phyloP scores from a whole-genome alignment of 37 sponge, comb jelly and placozoan genomes.

The Halichondria panicea region DNA sequence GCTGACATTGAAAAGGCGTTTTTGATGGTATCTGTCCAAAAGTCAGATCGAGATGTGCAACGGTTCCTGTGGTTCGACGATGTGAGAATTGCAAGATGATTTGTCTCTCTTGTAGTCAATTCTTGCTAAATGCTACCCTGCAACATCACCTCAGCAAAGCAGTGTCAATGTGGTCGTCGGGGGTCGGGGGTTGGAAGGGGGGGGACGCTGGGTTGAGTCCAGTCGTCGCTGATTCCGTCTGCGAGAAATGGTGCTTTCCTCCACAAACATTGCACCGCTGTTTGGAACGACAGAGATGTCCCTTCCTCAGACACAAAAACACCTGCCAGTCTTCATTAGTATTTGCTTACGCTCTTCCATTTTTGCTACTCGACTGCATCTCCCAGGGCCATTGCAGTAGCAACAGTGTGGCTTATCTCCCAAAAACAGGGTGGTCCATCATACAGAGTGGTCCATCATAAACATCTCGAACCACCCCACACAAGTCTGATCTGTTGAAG shows the following conservation, averaged over 20 bases:
- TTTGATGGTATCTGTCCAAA: no score
- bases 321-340: neutral
- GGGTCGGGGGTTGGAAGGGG: neutral
- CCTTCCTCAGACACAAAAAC: constrained; percentile 23
- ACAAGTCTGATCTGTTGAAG: no score
- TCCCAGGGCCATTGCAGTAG: neutral
- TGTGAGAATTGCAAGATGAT: no score
- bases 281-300: constrained; percentile 38
- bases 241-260: constrained; percentile 17
- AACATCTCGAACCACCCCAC: no score
- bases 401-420: neutral
- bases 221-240: neutral
- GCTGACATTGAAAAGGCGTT: no score
- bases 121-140: no score
- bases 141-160: no score
- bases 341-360: neutral
- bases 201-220: constrained; percentile 1
- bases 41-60: no score
- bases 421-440: neutral
- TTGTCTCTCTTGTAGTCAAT: no score
- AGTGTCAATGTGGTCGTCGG: constrained; percentile 7
- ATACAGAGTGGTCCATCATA: no score
- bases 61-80: no score
- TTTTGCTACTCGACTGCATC: neutral
- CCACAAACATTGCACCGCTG: neutral